A percentile compares a stretch with the other conserved stretches of the same genome.
Conservation (phyloP, 2,888 invertebrate species). For the Mellilla xanthometata region DNA sequence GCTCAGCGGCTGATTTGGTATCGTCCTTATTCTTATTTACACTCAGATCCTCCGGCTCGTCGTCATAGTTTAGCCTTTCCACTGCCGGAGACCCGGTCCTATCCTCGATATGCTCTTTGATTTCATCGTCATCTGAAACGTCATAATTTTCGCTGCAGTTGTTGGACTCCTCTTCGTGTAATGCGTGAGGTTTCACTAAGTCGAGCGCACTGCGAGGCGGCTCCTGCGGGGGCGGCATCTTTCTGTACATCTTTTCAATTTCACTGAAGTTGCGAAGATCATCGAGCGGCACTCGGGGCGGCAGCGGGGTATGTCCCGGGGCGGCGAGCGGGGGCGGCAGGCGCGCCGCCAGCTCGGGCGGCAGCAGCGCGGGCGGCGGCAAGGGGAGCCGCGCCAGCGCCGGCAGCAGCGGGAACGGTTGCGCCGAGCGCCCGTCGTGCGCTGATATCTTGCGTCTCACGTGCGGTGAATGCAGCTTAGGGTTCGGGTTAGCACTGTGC, state of each 20-base stretch:
- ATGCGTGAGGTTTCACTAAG: slow-evolving; percentile 54
- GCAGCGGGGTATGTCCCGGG: slow-evolving; percentile 70
- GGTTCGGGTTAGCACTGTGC: slow-evolving; percentile 98
- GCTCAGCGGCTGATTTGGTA: slow-evolving; percentile 67
- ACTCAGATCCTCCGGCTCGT: slow-evolving; percentile 87
- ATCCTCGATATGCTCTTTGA: slow-evolving; percentile 50
- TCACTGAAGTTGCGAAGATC: slow-evolving; percentile 78
- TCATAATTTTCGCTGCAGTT: slow-evolving; percentile 67
- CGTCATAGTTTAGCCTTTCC: slow-evolving; percentile 68
- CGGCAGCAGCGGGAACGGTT: slow-evolving; percentile 89
- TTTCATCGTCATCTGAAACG: slow-evolving; percentile 63
- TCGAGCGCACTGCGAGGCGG: slow-evolving; percentile 59
- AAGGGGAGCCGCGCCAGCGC: slow-evolving; percentile 88
- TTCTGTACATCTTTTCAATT: slow-evolving; percentile 79
- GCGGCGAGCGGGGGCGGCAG: slow-evolving; percentile 58
- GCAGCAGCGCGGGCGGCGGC: slow-evolving; percentile 85
- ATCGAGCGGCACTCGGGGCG: slow-evolving; percentile 76
- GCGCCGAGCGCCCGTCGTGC: slow-evolving; percentile 94
- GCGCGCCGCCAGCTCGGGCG: slow-evolving; percentile 81
- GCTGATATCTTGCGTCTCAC: slow-evolving; percentile 95
- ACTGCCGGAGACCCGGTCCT: slow-evolving; percentile 49
- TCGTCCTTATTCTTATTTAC: slow-evolving; percentile 86
- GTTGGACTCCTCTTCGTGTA: slow-evolving; percentile 61
- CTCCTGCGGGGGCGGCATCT: slow-evolving; percentile 63
- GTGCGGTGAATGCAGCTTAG: slow-evolving; percentile 98